Conservation (phyloP, 1,140 invertebrate genomes). For the Dinoponera quadriceps region DNA sequence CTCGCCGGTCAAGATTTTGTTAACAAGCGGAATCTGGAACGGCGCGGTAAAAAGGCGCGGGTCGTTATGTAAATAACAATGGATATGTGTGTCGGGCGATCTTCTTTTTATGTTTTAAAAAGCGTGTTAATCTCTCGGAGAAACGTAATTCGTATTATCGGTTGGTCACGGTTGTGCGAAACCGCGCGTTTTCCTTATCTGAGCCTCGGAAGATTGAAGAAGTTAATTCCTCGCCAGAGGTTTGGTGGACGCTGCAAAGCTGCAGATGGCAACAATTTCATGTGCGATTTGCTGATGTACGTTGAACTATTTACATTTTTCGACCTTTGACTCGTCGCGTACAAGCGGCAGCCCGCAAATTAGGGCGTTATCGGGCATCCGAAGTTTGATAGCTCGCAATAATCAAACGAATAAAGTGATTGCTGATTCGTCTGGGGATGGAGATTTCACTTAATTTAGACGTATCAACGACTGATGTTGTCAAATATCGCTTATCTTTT, state of each 20-base stretch:
- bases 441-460: conserved; percentile 6
- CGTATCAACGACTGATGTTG: neutral
- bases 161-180: conserved; percentile 4
- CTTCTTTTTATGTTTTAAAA: conserved; percentile 12
- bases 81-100: neutral
- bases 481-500: conserved; percentile 32
- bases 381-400: neutral
- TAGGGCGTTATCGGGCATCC: neutral
- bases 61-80: conserved; percentile 18
- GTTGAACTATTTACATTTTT: conserved; percentile 10
- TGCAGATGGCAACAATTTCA: conserved; percentile 15
- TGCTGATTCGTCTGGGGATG: neutral
- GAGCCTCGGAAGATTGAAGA: neutral
- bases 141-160: conserved; percentile 7
- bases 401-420: neutral
- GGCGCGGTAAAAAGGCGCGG: neutral
- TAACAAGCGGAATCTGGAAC: conserved; percentile 3
- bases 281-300: conserved; percentile 17
- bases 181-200: conserved; percentile 14
- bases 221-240: neutral
- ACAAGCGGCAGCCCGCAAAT: neutral
- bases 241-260: neutral
- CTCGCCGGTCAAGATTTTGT: neutral
- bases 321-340: neutral
- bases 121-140: neutral